These are phyloP conservation scores for Gobiocypris rarus DNA, from an alignment of 2,113 vertebrate species.

Conservation along the genomic window DNA sequence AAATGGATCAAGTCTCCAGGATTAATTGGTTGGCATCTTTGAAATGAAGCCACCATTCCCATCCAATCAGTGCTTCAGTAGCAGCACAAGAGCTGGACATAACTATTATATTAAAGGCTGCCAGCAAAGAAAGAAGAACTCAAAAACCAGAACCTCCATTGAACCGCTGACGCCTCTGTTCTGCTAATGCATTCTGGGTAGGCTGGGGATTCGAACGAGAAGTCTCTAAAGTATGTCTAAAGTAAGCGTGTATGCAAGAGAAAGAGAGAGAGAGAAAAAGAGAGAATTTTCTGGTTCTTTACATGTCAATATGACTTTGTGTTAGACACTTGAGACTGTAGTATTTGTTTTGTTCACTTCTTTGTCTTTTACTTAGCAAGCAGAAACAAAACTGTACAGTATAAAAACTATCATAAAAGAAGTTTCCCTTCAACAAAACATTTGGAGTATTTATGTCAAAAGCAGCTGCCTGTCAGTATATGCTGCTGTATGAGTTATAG, in stretches of 20 bases:
- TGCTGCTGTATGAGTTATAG: not conserved
- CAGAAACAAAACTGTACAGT: constrained; percentile 11
- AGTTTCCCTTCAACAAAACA: not conserved
- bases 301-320: constrained; percentile 11
- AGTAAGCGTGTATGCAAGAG: constrained; percentile 36
- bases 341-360: constrained; percentile 1
- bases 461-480: not conserved
- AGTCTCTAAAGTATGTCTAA: constrained; percentile 47
- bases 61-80: constrained; percentile 11
- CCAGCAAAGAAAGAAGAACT: constrained; percentile 62
- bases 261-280: not conserved
- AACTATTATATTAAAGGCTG: constrained; percentile 70
- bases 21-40: constrained; percentile 64
- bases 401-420: not conserved
- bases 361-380: not conserved
- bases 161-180: constrained; percentile 69
- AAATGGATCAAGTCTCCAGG: constrained; percentile 60
- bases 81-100: constrained; percentile 65
- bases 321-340: constrained; percentile 25
- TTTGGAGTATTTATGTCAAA: constrained; percentile 21
- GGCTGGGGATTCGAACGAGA: constrained; percentile 42
- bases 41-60: constrained; percentile 44
- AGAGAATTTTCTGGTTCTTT: not conserved
- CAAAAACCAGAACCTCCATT: constrained; percentile 66
- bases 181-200: constrained; percentile 65